Base-by-base conservation (phyloP, 1,140 invertebrate species). In the Mamestra configurata region DNA sequence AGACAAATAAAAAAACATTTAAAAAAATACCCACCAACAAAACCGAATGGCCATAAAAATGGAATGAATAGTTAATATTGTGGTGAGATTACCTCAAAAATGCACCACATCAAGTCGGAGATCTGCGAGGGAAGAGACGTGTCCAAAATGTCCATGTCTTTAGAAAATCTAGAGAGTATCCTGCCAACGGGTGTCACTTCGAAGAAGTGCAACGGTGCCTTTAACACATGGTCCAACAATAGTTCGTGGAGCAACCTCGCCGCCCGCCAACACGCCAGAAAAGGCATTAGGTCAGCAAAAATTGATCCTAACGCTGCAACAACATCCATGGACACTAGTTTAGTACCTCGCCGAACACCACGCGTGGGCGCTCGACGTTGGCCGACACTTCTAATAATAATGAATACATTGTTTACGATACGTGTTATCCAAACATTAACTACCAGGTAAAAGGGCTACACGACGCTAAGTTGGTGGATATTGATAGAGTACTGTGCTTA, bases 121-220 rank as follows among this genome's bases (percentile, higher is more conserved):
- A 97, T 95, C 95, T 97, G 95, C 91, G 96, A 96, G 82, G 97
- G 97, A 85, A 98, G 95, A 87, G 95, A 96, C 85, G 96, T 96
- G 94, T 98, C 97, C 94, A 98, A 91, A 79, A 97, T 95, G 83
- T 97, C 96, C 79, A 96, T 89, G 88, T 98, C 97, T 97, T 98
- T 98, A 89, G 97, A 97, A 95, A 99, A 98, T 90, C 98, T 96
- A 91, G 98, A 97, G 85, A 99, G 96, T 85, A 99, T 97, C 90
- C 98, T 96, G 94, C 98, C 98, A 82, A 96, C 91, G 55, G 98
- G 98, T 81, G 98, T 99, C 84, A 97, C 97, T 94, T 99, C 98
- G 95, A 98, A 99, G 96, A 98, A 98, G 93, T 95, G 95, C 94
- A 98, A 95, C 80, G 97, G 97, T 71, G 97, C 96, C 89, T 96